phyloP scores from a whole-genome alignment of 2,888 invertebrate genomes.

The Ametastegia equiseti region DNA sequence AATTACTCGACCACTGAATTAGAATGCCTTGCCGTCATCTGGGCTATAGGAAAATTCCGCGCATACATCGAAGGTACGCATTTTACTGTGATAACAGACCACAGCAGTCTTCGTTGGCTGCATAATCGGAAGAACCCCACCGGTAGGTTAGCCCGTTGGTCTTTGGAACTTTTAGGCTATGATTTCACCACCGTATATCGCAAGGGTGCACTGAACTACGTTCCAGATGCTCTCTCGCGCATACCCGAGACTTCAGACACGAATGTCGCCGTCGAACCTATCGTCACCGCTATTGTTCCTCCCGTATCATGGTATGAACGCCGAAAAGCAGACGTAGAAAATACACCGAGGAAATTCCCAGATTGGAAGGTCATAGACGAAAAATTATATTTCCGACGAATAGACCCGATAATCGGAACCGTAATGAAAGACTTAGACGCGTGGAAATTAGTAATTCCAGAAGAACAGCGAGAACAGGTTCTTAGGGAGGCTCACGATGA shows the following conservation, averaged over 20 bases:
- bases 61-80: too few relatives aligned
- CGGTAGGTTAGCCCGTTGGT: conserved; percentile 58
- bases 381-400: conserved; percentile 33
- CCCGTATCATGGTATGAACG: conserved; percentile 41
- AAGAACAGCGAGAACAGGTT: background rate
- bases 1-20: too few relatives aligned
- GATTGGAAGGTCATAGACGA: conserved; percentile 47
- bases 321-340: background rate
- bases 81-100: too few relatives aligned
- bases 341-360: background rate
- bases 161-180: conserved; percentile 54
- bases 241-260: background rate
- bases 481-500: conserved; percentile 56
- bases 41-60: too few relatives aligned
- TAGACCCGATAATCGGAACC: conserved; percentile 42
- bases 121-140: conserved; percentile 56
- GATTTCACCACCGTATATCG: conserved; percentile 46
- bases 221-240: conserved; percentile 52
- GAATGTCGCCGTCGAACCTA: too few relatives aligned
- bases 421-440: conserved; percentile 49
- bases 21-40: too few relatives aligned
- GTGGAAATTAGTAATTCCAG: conserved; percentile 54
- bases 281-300: background rate
- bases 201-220: conserved; percentile 42
- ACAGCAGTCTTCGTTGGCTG: too few relatives aligned